Percentiles rank a stretch among this genome's conserved stretches.
phyloP scores from a whole-genome alignment of 2,888 invertebrate genomes.

The Gisinianus flammeolus region DNA sequence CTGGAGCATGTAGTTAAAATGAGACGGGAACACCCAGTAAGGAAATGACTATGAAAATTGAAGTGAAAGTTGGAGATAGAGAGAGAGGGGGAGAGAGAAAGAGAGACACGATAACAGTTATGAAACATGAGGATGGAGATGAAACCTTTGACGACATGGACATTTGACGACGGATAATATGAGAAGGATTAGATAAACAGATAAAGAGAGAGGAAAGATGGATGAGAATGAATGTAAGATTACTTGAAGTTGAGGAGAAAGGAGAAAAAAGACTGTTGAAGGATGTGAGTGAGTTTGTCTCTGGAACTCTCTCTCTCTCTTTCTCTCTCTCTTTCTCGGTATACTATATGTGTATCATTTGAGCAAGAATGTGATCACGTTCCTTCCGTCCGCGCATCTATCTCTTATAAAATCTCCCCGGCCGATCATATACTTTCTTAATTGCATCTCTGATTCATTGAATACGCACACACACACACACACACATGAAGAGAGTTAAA shows the following conservation, averaged over 20 bases:
- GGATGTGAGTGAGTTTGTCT: not conserved
- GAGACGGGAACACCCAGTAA: not conserved
- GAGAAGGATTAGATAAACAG: constrained; percentile 7
- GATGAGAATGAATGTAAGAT: constrained; percentile 32
- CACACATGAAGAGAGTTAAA: not conserved
- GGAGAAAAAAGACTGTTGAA: not conserved
- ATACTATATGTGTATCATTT: too few relatives aligned
- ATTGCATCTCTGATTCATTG: constrained; percentile 12
- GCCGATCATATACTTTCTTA: constrained; percentile 28
- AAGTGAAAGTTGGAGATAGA: too few relatives aligned
- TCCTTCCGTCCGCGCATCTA: constrained; percentile 29
- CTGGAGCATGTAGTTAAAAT: not conserved
- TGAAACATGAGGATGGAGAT: too few relatives aligned
- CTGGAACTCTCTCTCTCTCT: too few relatives aligned
- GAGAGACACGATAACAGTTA: not conserved
- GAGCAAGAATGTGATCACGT: not conserved
- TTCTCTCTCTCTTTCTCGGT: too few relatives aligned
- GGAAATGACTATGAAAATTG: not conserved
- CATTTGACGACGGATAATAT: too few relatives aligned
- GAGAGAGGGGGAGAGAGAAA: not conserved
- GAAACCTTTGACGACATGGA: too few relatives aligned
- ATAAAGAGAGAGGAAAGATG: constrained; percentile 10
- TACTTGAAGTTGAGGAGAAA: not conserved
- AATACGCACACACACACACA: not conserved
- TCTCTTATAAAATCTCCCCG: constrained; percentile 29